Percentiles rank a stretch among this genome's conserved stretches.
These are phyloP conservation scores for Laticauda colubrina DNA, from an alignment of 2,113 vertebrate genomes.

Conservation along the genomic window DNA sequence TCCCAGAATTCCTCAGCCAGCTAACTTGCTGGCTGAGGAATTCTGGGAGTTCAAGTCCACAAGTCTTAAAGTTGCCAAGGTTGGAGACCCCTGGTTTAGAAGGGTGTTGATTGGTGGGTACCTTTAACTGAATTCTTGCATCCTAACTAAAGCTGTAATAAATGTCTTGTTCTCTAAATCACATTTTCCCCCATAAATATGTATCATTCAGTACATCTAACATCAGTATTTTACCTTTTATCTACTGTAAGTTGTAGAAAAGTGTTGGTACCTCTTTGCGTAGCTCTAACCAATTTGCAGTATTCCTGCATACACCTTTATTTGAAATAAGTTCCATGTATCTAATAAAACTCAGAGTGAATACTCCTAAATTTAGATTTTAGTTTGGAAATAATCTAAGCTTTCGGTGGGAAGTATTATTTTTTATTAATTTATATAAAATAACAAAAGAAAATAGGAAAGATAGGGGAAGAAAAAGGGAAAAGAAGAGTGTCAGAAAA, in stretches of 20 bases:
- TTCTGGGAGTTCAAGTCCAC: no score
- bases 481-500: not conserved
- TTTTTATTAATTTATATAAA: not conserved
- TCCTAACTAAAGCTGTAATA: not conserved
- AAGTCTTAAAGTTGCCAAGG: no score
- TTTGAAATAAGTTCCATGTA: not conserved
- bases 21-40: no score
- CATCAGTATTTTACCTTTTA: not conserved
- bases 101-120: not conserved
- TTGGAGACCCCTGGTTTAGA: no score
- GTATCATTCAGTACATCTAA: not conserved
- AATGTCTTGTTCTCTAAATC: not conserved
- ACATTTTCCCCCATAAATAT: not conserved
- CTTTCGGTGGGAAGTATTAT: no score
- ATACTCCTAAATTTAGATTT: not conserved
- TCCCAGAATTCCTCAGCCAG: no score
- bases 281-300: no score
- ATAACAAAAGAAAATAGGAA: not conserved
- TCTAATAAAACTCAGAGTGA: not conserved
- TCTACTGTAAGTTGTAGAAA: not conserved
- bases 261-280: not conserved
- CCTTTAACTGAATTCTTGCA: not conserved
- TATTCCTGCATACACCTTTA: not conserved
- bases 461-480: not conserved
- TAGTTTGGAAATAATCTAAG: not conserved